Conservation (phyloP, 2,113 vertebrate genomes). For the Craseonycteris thonglongyai region DNA sequence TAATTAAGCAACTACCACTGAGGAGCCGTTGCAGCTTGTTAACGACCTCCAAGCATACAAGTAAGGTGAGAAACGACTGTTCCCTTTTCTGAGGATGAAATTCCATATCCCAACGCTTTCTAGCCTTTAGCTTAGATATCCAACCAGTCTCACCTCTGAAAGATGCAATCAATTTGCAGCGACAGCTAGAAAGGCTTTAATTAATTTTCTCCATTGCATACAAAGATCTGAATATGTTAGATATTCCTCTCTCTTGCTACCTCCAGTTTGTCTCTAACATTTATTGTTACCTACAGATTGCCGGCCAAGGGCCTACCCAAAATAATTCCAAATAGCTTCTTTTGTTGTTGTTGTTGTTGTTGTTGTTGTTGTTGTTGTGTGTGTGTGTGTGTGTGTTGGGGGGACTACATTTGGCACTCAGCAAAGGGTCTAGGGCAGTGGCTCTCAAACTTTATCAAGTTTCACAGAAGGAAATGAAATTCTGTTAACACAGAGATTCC, state of each 20-base stretch:
- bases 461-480: background rate
- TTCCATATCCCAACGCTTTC: background rate
- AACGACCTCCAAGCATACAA: background rate
- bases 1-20: conserved; percentile 57
- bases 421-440: background rate
- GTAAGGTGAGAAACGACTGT: conserved; percentile 21
- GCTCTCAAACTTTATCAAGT: background rate
- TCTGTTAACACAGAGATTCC: background rate
- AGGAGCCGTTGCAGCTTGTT: background rate
- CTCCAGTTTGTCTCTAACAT: background rate
- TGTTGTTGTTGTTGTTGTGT: no score
- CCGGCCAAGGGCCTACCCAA: background rate
- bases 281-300: background rate
- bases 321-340: background rate
- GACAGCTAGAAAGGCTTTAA: background rate
- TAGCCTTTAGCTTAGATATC: background rate
- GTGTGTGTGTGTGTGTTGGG: no score
- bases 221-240: background rate
- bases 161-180: background rate
- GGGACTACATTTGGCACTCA: background rate
- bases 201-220: background rate
- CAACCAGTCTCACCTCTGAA: background rate
- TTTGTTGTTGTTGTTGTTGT: no score
- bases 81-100: conserved; percentile 22
- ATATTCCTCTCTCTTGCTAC: background rate